phyloP scores from a whole-genome alignment of 2,113 vertebrate species.

The Zonotrichia leucophrys region DNA sequence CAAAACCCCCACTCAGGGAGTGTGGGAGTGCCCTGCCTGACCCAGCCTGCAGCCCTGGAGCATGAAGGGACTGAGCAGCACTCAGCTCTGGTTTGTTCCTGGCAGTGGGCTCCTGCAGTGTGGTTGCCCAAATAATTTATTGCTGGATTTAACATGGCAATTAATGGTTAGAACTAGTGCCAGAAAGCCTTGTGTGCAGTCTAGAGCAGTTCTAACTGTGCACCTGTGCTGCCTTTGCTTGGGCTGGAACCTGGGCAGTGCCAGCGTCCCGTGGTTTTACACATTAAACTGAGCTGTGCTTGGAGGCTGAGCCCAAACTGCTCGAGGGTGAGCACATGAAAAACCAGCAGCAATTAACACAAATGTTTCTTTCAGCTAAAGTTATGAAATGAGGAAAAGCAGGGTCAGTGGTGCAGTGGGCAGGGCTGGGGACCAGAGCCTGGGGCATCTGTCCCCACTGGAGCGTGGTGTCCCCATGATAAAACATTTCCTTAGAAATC shows the following conservation, averaged over 20 bases:
- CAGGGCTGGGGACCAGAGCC: not conserved
- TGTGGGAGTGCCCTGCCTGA: not conserved
- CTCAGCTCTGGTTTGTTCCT: not conserved
- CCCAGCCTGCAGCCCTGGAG: not conserved
- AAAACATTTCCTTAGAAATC: not conserved
- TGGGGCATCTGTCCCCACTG: accelerated
- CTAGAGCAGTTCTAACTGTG: not conserved
- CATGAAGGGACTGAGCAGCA: not conserved
- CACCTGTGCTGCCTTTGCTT: not conserved
- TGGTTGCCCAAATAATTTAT: slow-evolving; percentile 36
- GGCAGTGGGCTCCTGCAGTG: not conserved
- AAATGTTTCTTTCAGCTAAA: not conserved
- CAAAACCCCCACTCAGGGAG: not conserved
- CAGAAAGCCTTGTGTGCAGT: not conserved
- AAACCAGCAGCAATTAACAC: not conserved
- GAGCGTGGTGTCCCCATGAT: not conserved
- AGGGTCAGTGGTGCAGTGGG: not conserved
- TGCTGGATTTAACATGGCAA: slow-evolving; percentile 21
- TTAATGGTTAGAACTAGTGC: slow-evolving; percentile 35
- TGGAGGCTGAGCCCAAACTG: not conserved
- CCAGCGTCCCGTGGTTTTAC: not conserved
- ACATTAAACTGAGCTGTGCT: not conserved
- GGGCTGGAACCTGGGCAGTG: not conserved
- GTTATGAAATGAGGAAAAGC: not conserved
- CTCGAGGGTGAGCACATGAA: not conserved